These are phyloP conservation scores for Meteorus colon DNA, from an alignment of 2,888 invertebrate species.

Conservation along the genomic window DNA sequence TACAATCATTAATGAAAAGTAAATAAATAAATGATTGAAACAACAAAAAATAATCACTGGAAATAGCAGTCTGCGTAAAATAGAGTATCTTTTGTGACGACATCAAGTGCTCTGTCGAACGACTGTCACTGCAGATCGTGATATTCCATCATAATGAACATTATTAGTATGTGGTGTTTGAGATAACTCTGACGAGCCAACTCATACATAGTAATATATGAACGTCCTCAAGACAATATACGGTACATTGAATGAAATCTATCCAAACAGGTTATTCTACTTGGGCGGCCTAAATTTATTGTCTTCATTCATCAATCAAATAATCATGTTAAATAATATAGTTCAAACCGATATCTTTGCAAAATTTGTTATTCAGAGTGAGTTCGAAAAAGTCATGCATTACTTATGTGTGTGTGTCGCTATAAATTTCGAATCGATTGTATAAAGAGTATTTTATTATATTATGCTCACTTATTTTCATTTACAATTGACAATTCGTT, in stretches of 20 bases:
- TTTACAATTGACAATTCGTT: too few relatives aligned
- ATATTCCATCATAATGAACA: constrained; percentile 14
- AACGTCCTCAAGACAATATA: constrained; percentile 71
- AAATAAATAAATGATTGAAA: background rate
- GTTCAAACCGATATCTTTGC: background rate
- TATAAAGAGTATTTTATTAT: too few relatives aligned
- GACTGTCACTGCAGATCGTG: constrained; percentile 6
- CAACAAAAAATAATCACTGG: too few relatives aligned
- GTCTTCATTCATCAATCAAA: constrained; percentile 47
- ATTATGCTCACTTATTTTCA: too few relatives aligned
- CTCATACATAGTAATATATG: constrained; percentile 64
- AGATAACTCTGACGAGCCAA: constrained; percentile 58
- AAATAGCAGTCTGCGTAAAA: background rate
- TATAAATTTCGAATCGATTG: too few relatives aligned
- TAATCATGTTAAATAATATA: background rate
- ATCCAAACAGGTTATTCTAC: constrained; percentile 51
- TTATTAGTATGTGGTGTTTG: constrained; percentile 27
- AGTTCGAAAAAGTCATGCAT: too few relatives aligned
- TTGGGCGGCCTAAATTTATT: constrained; percentile 61
- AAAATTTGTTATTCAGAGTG: background rate
- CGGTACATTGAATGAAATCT: constrained; percentile 53
- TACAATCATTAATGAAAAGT: constrained; percentile 4
- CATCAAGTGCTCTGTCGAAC: background rate
- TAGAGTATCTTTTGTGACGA: constrained; percentile 37
- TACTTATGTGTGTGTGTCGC: too few relatives aligned